phyloP scores from a whole-genome alignment of 2,888 invertebrate species.

The Euzetes globulus region DNA sequence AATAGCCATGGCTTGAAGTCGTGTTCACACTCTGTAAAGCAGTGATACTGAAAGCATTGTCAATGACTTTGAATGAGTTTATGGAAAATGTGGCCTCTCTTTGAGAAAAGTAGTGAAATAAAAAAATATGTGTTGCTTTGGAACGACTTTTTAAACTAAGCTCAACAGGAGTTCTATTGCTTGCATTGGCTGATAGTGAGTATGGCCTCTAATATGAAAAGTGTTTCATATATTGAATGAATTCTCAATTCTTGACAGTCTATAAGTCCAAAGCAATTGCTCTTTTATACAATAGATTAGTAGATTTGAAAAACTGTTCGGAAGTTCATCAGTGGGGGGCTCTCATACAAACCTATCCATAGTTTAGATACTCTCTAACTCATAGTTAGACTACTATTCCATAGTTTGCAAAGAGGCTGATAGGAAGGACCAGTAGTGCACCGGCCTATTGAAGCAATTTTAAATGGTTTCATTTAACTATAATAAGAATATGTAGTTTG shows the following conservation, averaged over 20 bases:
- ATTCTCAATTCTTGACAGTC: constrained; percentile 18
- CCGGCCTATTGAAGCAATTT: constrained; percentile 20
- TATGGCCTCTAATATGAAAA: background rate
- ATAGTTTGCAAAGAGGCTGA: background rate
- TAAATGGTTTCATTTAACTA: constrained; percentile 21
- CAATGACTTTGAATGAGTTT: background rate
- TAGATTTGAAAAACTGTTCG: constrained; percentile 20
- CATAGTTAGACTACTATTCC: background rate
- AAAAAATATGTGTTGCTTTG: constrained; percentile 9
- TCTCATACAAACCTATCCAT: background rate
- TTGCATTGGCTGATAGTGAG: background rate
- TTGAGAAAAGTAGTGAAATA: background rate
- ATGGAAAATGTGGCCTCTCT: background rate
- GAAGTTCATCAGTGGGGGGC: constrained; percentile 24
- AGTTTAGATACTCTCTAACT: background rate
- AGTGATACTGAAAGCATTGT: background rate
- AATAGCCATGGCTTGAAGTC: no score
- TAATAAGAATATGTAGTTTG: background rate
- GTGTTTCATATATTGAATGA: constrained; percentile 22
- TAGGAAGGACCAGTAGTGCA: background rate
- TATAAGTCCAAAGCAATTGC: background rate
- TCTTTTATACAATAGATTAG: constrained; percentile 15
- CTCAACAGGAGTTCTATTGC: constrained; percentile 7
- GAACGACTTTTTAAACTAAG: constrained; percentile 15
- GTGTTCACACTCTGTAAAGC: constrained; percentile 22